Conservation (phyloP, 1,140 invertebrate species). For the Danaus plexippus region DNA sequence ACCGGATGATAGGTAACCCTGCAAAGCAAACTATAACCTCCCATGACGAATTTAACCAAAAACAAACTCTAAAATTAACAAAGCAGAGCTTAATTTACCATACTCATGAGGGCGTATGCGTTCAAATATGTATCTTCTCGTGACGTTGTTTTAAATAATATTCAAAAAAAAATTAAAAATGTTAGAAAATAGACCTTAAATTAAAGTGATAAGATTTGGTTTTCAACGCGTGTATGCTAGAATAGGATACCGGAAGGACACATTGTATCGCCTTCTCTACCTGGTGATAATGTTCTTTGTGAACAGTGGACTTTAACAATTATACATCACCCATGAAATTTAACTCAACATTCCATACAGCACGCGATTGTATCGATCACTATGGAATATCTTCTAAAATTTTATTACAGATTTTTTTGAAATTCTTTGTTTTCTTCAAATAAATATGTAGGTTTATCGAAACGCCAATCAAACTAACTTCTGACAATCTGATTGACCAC, state of each 20-base stretch:
- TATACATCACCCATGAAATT: conserved; percentile 32
- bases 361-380: too few relatives aligned
- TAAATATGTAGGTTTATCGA: too few relatives aligned
- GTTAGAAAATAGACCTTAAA: conserved; percentile 7
- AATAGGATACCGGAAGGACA: conserved; percentile 59
- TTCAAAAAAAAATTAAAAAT: conserved; percentile 12
- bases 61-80: conserved; percentile 15
- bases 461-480: too few relatives aligned
- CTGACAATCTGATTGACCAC: too few relatives aligned
- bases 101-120: neutral
- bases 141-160: conserved; percentile 23
- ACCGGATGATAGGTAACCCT: conserved; percentile 61
- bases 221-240: conserved; percentile 5
- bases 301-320: conserved; percentile 51
- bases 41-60: conserved; percentile 11
- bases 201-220: conserved; percentile 9
- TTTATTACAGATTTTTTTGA: too few relatives aligned
- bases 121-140: conserved; percentile 28
- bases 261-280: conserved; percentile 61
- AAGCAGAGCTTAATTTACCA: conserved; percentile 19
- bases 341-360: conserved; percentile 47
- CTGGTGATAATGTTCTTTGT: conserved; percentile 66
- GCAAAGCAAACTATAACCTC: conserved; percentile 40
- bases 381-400: too few relatives aligned
- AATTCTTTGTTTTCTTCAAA: too few relatives aligned